These are phyloP conservation scores for Macrosoma leucophasiata DNA, from an alignment of 2,888 invertebrate genomes.

Conservation along the genomic window DNA sequence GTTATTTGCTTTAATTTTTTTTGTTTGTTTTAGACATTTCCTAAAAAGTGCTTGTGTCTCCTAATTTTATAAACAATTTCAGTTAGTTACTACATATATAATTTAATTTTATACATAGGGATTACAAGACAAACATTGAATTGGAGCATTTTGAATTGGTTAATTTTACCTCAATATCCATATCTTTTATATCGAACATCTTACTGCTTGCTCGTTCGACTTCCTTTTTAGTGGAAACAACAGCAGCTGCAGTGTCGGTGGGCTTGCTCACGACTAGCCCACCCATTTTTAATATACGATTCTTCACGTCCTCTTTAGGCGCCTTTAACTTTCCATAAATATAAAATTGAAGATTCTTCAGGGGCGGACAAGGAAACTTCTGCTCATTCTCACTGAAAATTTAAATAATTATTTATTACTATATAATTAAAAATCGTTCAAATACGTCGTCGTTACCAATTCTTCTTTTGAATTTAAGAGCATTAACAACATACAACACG, in stretches of 20 bases:
- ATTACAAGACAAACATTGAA: too few species aligned
- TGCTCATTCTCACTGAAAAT: conserved; percentile 67
- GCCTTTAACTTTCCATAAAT: conserved; percentile 75
- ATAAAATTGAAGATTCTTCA: conserved; percentile 87
- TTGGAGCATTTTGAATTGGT: too few species aligned
- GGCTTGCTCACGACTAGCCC: conserved; percentile 83
- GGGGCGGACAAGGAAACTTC: conserved; percentile 78
- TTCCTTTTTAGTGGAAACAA: conserved; percentile 82
- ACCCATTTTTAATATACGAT: conserved; percentile 82
- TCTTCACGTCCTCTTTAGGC: conserved; percentile 79
- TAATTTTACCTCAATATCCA: conserved; percentile 85
- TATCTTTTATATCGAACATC: conserved; percentile 79
- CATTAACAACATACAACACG: too few species aligned
- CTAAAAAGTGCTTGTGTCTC: too few species aligned
- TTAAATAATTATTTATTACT: background rate
- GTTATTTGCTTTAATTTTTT: too few species aligned
- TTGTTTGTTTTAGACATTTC: too few species aligned
- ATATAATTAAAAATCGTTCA: too few species aligned
- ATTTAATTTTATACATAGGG: too few species aligned
- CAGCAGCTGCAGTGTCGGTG: conserved; percentile 79
- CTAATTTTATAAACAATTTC: too few species aligned
- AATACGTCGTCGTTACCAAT: too few species aligned
- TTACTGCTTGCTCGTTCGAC: conserved; percentile 79
- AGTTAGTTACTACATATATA: too few species aligned
- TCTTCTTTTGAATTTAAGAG: too few species aligned